Evolutionary conservation across 2,113 vertebrate species (phyloP).

Genomic region (Cyprinodon brontotheroides): DNA sequence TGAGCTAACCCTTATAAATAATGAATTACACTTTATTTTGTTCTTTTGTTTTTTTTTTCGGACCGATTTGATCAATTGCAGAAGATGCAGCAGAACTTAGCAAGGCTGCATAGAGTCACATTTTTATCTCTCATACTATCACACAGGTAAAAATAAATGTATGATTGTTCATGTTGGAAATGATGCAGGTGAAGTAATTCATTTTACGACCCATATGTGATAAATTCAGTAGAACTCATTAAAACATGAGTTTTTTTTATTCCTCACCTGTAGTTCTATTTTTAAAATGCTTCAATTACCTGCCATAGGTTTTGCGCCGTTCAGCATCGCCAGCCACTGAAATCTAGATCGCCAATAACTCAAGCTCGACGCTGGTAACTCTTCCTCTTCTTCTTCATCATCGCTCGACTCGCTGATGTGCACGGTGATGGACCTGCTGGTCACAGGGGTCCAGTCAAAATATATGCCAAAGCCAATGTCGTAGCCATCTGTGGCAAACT

Average conservation of each 20-base stretch:
- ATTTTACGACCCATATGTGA: background rate
- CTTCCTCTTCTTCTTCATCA: slow-evolving; percentile 96
- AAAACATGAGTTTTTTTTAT: background rate
- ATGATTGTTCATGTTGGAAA: background rate
- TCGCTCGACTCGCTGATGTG: slow-evolving; percentile 98
- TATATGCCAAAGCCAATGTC: slow-evolving; percentile 98
- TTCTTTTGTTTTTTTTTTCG: too few relatives aligned
- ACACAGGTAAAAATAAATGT: background rate
- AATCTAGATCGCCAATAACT: background rate
- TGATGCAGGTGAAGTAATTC: background rate
- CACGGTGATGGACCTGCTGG: slow-evolving; percentile 92
- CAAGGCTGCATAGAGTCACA: background rate
- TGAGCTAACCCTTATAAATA: background rate
- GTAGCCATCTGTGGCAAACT: slow-evolving; percentile 95
- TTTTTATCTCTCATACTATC: background rate
- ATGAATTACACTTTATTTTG: background rate
- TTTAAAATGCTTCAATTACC: background rate
- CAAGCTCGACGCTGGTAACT: slow-evolving; percentile 86
- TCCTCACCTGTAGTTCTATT: background rate
- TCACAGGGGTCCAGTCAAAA: slow-evolving; percentile 95
- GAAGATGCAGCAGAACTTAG: too few relatives aligned
- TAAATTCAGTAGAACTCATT: background rate
- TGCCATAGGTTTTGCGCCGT: too few relatives aligned
- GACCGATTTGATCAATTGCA: background rate
- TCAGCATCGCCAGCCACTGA: too few relatives aligned